These are phyloP conservation scores for Calycopis cecrops DNA, from an alignment of 1,140 invertebrate genomes.

Conservation along the genomic window DNA sequence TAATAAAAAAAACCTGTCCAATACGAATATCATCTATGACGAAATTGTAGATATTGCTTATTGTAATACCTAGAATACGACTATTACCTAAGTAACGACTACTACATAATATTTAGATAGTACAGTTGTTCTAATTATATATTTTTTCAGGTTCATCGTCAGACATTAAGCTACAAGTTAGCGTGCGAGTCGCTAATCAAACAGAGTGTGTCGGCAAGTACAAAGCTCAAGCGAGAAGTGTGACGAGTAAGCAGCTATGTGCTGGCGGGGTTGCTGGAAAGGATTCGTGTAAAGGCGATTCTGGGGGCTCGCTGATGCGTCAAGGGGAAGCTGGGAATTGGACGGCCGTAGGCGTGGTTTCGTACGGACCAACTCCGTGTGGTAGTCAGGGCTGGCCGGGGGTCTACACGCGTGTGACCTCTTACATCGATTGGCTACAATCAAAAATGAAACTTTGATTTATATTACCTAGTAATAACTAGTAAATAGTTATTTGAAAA, in stretches of 20 bases:
- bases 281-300: slow-evolving; percentile 2
- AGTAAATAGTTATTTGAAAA: no score
- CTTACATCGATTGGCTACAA: not conserved
- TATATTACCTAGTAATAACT: no score
- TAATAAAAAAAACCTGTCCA: no score
- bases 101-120: no score
- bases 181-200: not conserved
- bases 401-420: not conserved
- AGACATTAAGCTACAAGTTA: not conserved
- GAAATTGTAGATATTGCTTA: no score
- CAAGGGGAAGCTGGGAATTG: not conserved
- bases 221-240: not conserved
- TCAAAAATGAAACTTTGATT: not conserved
- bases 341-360: not conserved
- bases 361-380: not conserved
- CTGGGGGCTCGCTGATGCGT: not conserved
- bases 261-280: not conserved
- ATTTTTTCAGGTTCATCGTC: not conserved
- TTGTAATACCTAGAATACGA: no score
- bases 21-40: no score
- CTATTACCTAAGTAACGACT: no score
- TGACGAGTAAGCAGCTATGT: not conserved
- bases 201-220: not conserved
- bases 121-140: no score
- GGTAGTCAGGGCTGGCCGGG: not conserved